A percentile compares a stretch with the other conserved stretches of the same genome.
phyloP scores from a whole-genome alignment of 1,140 invertebrate species.

The Ylistrum balloti region DNA sequence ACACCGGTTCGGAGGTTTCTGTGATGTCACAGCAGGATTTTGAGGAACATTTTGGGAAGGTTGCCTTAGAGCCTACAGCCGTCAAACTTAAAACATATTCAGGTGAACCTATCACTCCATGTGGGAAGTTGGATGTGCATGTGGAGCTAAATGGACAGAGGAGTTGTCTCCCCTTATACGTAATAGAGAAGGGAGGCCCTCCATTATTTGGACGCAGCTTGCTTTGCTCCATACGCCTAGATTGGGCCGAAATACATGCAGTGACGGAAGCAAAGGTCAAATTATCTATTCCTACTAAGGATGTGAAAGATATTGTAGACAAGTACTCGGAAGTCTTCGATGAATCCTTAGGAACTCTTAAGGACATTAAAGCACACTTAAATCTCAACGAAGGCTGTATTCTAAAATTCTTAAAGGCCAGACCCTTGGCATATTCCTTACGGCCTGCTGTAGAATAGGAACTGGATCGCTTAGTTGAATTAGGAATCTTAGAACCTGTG shows the following conservation, averaged over 20 bases:
- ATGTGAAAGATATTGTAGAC: constrained; percentile 68
- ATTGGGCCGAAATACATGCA: not conserved
- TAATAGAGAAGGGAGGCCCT: constrained; percentile 45
- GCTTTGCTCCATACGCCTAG: constrained; percentile 45
- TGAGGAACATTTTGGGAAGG: too few species aligned
- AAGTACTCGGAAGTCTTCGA: constrained; percentile 64
- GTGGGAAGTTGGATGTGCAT: too few species aligned
- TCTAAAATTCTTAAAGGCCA: constrained; percentile 59
- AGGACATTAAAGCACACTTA: constrained; percentile 42
- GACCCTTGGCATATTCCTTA: constrained; percentile 80
- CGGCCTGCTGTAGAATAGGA: constrained; percentile 79
- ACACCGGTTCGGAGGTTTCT: too few species aligned
- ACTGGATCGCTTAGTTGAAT: constrained; percentile 77
- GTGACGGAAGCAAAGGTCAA: not conserved
- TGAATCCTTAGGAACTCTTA: constrained; percentile 46
- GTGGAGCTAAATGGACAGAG: constrained; percentile 32
- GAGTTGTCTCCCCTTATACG: not conserved
- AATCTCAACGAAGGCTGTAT: not conserved
- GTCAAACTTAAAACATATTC: too few species aligned
- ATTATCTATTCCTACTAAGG: not conserved
- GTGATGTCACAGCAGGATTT: too few species aligned
- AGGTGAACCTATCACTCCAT: too few species aligned
- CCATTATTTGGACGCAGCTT: constrained; percentile 49
- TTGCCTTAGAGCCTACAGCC: too few species aligned
- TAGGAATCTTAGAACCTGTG: constrained; percentile 80